Percentiles rank a stretch among this genome's conserved stretches.
phyloP scores from a whole-genome alignment of 2,888 invertebrate genomes.

The Eupithecia exiguata region DNA sequence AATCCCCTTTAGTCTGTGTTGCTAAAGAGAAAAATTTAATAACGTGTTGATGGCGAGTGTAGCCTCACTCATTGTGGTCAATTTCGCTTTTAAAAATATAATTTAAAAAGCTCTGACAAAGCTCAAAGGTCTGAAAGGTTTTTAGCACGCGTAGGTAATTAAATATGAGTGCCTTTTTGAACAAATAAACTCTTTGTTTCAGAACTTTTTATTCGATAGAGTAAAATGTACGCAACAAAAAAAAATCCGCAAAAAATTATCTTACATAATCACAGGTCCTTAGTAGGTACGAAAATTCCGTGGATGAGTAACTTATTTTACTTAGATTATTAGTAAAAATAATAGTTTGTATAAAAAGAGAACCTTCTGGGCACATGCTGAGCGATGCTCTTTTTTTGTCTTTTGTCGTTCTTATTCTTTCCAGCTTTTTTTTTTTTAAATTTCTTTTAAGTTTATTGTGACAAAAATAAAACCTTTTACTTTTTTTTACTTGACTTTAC shows the following conservation, averaged over 20 bases:
- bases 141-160: slow-evolving; percentile 19
- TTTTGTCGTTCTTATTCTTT: no score
- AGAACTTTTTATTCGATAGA: not conserved
- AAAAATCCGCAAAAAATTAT: not conserved
- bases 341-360: no score
- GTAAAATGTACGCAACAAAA: not conserved
- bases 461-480: no score
- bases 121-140: slow-evolving; percentile 16
- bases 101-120: slow-evolving; percentile 19
- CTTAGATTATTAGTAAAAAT: no score
- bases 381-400: no score
- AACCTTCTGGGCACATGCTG: no score
- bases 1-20: slow-evolving; percentile 34
- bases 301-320: not conserved
- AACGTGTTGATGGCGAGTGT: slow-evolving; percentile 46
- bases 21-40: slow-evolving; percentile 48
- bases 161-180: slow-evolving; percentile 12
- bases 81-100: slow-evolving; percentile 39
- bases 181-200: not conserved
- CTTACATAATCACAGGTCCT: not conserved
- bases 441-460: no score
- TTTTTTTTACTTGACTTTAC: no score
- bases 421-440: no score
- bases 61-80: slow-evolving; percentile 47
- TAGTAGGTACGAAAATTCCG: not conserved